phyloP scores from a whole-genome alignment of 30 jellyfish, hydroid and myxozoan genomes.

The Phacellophora camtschatica region DNA sequence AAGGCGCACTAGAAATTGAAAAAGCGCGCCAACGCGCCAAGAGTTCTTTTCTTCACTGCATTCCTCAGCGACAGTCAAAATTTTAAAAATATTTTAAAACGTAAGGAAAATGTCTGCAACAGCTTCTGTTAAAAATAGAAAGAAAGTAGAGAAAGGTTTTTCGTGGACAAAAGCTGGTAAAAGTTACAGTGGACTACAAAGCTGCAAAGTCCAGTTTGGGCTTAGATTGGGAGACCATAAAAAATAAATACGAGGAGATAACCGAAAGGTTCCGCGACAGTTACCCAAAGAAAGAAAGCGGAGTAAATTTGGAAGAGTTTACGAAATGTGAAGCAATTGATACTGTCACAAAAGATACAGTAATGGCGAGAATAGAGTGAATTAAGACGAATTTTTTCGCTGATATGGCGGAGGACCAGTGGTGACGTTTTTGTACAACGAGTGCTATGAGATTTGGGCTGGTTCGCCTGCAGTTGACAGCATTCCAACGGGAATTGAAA shows the following conservation, averaged over 20 bases:
- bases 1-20: too few relatives aligned
- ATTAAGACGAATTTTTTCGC: neutral
- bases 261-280: neutral
- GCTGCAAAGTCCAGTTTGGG: neutral
- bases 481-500: slow-evolving; percentile 5
- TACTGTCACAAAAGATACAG: neutral
- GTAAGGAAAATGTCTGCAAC: too few relatives aligned
- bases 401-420: too few relatives aligned
- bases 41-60: too few relatives aligned
- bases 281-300: slow-evolving; percentile 10
- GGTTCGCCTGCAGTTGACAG: slow-evolving; percentile 38
- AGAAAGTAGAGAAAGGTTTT: too few relatives aligned
- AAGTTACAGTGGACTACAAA: neutral
- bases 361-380: neutral
- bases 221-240: slow-evolving; percentile 14
- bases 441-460: slow-evolving; percentile 31
- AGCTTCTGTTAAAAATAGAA: too few relatives aligned
- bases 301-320: neutral
- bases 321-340: neutral
- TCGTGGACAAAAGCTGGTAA: too few relatives aligned
- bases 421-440: neutral
- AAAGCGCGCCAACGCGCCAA: too few relatives aligned
- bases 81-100: too few relatives aligned
- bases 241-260: slow-evolving; percentile 4
- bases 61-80: too few relatives aligned